A percentile compares a stretch with the other conserved stretches of the same genome.
These are phyloP conservation scores for Paramormyrops hopkinsi DNA, from an alignment of 2,797 vertebrate genomes.

Conservation along the genomic window DNA sequence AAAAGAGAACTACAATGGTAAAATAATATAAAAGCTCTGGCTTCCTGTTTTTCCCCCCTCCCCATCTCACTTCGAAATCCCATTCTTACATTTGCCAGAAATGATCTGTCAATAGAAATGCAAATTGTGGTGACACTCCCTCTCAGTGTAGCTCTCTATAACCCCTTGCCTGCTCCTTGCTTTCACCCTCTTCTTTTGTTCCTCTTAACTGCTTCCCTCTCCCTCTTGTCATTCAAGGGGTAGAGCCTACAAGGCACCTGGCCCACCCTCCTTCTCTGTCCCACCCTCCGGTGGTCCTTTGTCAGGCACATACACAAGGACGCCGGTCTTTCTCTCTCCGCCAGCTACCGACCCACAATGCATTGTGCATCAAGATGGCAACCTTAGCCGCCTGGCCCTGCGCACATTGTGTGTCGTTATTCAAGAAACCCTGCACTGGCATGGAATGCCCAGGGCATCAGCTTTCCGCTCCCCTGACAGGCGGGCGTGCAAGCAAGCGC, in stretches of 20 bases:
- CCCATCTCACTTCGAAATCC: not conserved
- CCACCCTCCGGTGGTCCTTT: not conserved
- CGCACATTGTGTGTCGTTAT: slow-evolving; percentile 57
- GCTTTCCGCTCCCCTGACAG: not conserved
- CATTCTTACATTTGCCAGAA: not conserved
- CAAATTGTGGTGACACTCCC: not conserved
- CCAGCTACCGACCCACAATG: not conserved
- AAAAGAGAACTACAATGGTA: slow-evolving; percentile 6
- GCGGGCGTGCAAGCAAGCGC: not conserved
- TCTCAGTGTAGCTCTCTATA: not conserved
- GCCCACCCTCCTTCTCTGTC: not conserved
- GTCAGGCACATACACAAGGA: not conserved
- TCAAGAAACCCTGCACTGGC: slow-evolving; percentile 36
- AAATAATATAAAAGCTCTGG: not conserved
- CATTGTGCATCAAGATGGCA: slow-evolving; percentile 23
- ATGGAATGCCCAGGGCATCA: not conserved
- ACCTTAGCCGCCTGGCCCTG: slow-evolving; percentile 24
- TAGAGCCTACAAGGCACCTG: not conserved
- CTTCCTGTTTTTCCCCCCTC: not conserved
- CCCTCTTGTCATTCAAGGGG: not conserved
- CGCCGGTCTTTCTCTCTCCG: not conserved
- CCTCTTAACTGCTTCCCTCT: not conserved
- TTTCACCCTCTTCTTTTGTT: slow-evolving; percentile 10
- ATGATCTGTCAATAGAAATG: slow-evolving; percentile 5
- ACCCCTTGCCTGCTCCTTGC: not conserved